Percentiles rank a stretch among this genome's conserved stretches.
Conservation (phyloP, 2,888 invertebrate species). For the Ochropleura plecta region DNA sequence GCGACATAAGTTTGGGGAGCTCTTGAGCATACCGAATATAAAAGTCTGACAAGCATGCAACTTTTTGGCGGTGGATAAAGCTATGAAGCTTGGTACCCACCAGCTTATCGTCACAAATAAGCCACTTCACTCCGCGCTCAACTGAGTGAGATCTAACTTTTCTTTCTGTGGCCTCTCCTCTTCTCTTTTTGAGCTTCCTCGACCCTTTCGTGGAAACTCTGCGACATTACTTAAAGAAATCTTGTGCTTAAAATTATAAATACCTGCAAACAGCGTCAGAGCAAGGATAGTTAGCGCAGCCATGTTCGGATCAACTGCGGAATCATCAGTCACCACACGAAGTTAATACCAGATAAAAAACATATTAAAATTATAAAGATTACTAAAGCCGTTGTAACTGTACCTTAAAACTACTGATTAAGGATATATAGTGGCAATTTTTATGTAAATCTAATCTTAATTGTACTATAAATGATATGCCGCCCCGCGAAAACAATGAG, state of each 20-base stretch:
- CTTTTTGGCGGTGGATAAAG: no score
- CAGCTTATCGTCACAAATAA: no score
- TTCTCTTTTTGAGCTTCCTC: background rate
- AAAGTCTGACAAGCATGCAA: no score
- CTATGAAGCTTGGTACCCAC: no score
- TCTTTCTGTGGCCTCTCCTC: background rate
- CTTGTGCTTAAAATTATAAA: constrained; percentile 8
- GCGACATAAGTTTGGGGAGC: no score
- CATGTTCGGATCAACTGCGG: constrained; percentile 39
- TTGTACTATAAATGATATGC: background rate
- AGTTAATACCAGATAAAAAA: constrained; percentile 18
- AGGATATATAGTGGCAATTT: constrained; percentile 2
- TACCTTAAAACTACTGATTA: constrained; percentile 30
- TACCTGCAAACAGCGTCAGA: constrained; percentile 52
- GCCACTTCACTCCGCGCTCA: no score
- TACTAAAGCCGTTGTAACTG: constrained; percentile 3
- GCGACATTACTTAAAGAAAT: no score
- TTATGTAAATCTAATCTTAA: background rate
- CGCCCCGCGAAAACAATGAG: background rate
- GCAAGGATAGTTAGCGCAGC: constrained; percentile 31
- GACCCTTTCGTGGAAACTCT: background rate
- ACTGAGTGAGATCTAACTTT: no score
- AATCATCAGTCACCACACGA: background rate
- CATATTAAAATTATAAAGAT: constrained; percentile 49
- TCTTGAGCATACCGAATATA: no score